Evolutionary conservation across 2,888 invertebrate genomes (phyloP).

Genomic region (Cosmia pyralina): DNA sequence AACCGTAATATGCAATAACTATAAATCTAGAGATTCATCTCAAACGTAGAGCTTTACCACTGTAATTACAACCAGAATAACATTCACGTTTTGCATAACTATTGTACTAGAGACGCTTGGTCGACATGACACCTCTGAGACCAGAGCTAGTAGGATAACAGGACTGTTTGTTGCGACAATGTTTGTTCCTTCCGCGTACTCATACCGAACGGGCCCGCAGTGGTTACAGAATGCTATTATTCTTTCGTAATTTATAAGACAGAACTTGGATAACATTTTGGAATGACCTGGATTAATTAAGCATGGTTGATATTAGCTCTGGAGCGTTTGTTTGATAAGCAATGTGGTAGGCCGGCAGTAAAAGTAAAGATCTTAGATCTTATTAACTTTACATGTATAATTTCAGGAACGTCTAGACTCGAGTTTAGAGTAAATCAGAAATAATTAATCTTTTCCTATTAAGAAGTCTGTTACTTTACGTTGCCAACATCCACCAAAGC

Average conservation of each 20-base stretch:
- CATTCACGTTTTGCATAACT: slow-evolving; percentile 41
- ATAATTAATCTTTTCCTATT: background rate
- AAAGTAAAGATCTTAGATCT: background rate
- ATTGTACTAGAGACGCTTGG: slow-evolving; percentile 9
- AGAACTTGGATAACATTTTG: background rate
- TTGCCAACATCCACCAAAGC: background rate
- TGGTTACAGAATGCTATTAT: background rate
- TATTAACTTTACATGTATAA: background rate
- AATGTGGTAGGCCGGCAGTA: background rate
- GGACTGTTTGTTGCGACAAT: background rate
- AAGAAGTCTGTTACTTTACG: background rate
- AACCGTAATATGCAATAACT: slow-evolving; percentile 45
- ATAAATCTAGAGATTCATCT: slow-evolving; percentile 53
- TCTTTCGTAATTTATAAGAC: background rate
- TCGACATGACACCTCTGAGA: slow-evolving; percentile 30
- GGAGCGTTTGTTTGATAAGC: background rate
- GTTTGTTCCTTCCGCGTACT: no score
- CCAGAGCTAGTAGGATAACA: background rate
- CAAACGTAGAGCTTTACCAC: slow-evolving; percentile 6
- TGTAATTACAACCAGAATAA: slow-evolving; percentile 48
- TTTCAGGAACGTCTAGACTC: background rate
- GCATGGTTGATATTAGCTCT: background rate
- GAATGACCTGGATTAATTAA: background rate
- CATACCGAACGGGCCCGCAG: no score
- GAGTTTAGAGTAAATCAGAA: background rate